Evolutionary conservation across 2,888 invertebrate genomes (phyloP).

Genomic region (Tetramorium bicarinatum): DNA sequence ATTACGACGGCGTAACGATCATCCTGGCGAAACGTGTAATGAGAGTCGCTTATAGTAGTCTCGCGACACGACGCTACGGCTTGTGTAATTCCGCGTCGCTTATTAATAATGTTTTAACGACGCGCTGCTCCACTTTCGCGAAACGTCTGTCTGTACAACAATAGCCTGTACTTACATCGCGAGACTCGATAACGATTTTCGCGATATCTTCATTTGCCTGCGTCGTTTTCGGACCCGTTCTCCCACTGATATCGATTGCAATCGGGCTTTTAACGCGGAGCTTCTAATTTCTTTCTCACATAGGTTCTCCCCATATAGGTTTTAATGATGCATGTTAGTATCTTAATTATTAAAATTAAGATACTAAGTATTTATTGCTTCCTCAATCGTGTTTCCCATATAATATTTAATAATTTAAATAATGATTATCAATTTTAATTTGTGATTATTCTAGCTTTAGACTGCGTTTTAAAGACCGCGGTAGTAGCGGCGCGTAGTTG

Average conservation of each 20-base stretch:
- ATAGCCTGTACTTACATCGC: not conserved
- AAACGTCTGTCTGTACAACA: not conserved
- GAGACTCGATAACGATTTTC: not conserved
- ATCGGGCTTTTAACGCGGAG: not conserved
- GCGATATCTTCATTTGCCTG: not conserved
- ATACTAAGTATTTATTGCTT: no score
- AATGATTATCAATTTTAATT: no score
- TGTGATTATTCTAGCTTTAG: no score
- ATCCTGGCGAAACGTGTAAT: not conserved
- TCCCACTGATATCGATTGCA: not conserved
- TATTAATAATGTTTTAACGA: conserved; percentile 8
- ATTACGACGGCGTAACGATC: conserved; percentile 21
- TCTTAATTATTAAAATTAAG: no score
- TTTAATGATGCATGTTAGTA: no score
- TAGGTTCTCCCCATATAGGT: no score
- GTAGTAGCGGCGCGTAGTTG: no score
- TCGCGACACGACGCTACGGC: not conserved
- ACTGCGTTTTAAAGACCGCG: no score
- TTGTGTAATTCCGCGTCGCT: conserved; percentile 4
- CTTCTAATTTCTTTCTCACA: not conserved
- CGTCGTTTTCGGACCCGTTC: not conserved
- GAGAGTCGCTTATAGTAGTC: not conserved
- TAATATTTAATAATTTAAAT: no score
- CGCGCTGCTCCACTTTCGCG: not conserved
- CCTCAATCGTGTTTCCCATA: no score